phyloP scores from a whole-genome alignment of 2,888 invertebrate species.

The Melieria picta region DNA sequence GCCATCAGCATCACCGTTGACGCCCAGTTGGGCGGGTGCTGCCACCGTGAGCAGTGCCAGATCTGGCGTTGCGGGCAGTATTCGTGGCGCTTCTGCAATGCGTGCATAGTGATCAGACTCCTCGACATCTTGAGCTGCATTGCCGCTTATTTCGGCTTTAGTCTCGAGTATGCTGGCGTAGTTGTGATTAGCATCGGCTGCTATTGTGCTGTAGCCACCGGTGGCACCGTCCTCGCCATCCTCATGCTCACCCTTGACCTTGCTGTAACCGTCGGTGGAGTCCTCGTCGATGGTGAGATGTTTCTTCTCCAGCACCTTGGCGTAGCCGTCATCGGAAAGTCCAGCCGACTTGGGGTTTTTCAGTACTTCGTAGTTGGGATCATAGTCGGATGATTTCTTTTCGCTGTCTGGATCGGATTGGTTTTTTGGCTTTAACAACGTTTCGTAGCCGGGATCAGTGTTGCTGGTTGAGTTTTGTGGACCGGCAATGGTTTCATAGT shows the following conservation, averaged over 20 bases:
- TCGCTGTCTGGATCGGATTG: constrained; percentile 48
- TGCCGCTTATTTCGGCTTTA: constrained; percentile 43
- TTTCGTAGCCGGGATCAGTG: constrained; percentile 80
- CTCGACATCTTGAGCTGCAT: constrained; percentile 21
- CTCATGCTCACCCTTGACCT: constrained; percentile 53
- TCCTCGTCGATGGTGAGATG: constrained; percentile 44
- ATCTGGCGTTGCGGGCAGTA: constrained; percentile 5
- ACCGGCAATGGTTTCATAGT: constrained; percentile 59
- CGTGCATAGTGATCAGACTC: constrained; percentile 59
- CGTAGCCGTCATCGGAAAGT: constrained; percentile 65
- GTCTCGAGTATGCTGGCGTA: constrained; percentile 65
- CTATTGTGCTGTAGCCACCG: constrained; percentile 62
- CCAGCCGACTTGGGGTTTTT: constrained; percentile 63
- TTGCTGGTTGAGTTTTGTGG: constrained; percentile 61
- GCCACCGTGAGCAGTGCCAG: constrained; percentile 12
- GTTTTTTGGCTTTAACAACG: constrained; percentile 65
- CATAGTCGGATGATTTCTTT: constrained; percentile 70
- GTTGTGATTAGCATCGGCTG: constrained; percentile 55
- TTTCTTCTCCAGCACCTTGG: constrained; percentile 64
- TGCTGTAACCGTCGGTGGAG: constrained; percentile 56
- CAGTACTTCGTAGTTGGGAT: constrained; percentile 84
- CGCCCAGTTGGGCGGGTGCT: constrained; percentile 10
- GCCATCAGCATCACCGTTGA: constrained; percentile 18
- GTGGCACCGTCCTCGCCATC: constrained; percentile 47
- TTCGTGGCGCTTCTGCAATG: constrained; percentile 49